phyloP scores from a whole-genome alignment of 2,797 vertebrate genomes.

The Melanotaenia nigrans region DNA sequence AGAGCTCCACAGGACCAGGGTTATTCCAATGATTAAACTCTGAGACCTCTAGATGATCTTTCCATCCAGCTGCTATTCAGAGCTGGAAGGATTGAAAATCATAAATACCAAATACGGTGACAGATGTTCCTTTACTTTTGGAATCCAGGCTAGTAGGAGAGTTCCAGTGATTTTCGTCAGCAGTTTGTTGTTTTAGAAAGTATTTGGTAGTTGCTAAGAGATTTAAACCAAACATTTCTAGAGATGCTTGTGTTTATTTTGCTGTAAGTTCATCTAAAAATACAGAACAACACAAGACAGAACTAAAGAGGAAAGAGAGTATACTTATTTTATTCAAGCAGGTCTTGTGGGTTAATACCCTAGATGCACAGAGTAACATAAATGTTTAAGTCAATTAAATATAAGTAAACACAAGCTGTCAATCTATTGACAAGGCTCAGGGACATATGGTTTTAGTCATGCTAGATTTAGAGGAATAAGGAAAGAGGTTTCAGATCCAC shows the following conservation, averaged over 20 bases:
- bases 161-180: background rate
- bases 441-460: background rate
- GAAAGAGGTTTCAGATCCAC: background rate
- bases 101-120: background rate
- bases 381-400: background rate
- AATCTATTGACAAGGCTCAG: background rate
- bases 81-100: background rate
- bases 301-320: background rate
- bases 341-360: background rate
- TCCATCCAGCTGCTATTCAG: background rate
- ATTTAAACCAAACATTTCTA: background rate
- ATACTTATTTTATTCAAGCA: background rate
- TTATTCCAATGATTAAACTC: conserved; percentile 1
- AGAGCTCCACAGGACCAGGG: conserved; percentile 13
- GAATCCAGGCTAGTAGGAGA: background rate
- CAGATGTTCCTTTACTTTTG: background rate
- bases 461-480: background rate
- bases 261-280: background rate
- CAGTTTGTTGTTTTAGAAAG: background rate
- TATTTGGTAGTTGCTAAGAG: background rate
- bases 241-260: background rate
- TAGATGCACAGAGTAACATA: background rate
- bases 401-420: background rate
- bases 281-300: background rate
- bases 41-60: background rate